These are phyloP conservation scores for Lepidostoma basale DNA, from an alignment of 1,140 invertebrate species.

Conservation along the genomic window DNA sequence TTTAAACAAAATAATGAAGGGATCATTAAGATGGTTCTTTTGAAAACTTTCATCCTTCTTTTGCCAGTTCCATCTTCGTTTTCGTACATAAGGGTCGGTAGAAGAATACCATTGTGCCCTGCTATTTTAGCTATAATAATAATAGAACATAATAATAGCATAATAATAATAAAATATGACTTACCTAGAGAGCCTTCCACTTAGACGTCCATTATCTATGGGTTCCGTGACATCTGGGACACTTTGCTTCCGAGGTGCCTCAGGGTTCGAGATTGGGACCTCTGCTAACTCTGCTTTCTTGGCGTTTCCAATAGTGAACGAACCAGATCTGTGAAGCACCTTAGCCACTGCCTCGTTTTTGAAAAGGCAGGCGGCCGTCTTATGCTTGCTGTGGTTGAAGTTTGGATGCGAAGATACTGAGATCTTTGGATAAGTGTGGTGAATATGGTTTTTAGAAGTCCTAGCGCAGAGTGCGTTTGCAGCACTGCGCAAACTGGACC, in stretches of 20 bases:
- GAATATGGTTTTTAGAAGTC: slow-evolving; percentile 48
- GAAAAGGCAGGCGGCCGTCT: not conserved
- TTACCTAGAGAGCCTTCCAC: slow-evolving; percentile 22
- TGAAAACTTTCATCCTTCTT: no score
- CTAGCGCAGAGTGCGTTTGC: slow-evolving; percentile 56
- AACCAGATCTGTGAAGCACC: slow-evolving; percentile 29
- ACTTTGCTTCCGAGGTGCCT: not conserved
- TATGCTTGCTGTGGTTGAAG: slow-evolving; percentile 26
- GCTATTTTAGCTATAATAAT: no score
- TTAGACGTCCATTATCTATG: slow-evolving; percentile 2
- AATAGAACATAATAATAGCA: no score
- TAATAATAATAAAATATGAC: not conserved
- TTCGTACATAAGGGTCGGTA: no score
- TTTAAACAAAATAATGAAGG: no score
- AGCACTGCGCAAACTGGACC: slow-evolving; percentile 57
- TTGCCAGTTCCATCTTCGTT: no score
- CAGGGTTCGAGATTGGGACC: slow-evolving; percentile 47
- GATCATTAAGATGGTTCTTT: no score
- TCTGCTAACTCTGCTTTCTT: no score
- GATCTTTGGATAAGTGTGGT: slow-evolving; percentile 57
- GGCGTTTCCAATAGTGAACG: slow-evolving; percentile 5
- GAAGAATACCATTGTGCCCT: no score
- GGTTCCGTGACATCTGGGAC: slow-evolving; percentile 7
- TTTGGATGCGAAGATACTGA: slow-evolving; percentile 44
- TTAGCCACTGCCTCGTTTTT: not conserved